Percentiles rank a stretch among this genome's conserved stretches.
Conservation (phyloP, 2,797 vertebrate species). For the Champsocephalus esox region DNA sequence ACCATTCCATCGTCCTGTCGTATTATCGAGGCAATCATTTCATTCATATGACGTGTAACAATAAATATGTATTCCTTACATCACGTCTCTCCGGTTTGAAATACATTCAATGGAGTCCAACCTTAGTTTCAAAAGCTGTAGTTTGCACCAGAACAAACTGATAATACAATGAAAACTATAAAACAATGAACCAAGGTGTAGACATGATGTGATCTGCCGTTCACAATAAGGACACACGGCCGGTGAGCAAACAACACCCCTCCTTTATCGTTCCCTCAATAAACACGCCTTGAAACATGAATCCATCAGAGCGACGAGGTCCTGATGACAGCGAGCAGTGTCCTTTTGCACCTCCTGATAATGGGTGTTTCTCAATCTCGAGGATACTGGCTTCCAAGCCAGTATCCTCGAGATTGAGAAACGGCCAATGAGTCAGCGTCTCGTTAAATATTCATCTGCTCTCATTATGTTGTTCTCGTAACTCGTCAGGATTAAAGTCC, state of each 20-base stretch:
- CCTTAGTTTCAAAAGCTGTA: no score
- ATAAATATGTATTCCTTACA: no score
- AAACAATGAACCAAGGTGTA: background rate
- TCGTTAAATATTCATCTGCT: slow-evolving; percentile 29
- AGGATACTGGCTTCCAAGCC: no score
- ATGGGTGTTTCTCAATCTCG: background rate
- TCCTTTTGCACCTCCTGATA: background rate
- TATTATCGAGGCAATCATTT: no score
- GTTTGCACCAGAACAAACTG: background rate
- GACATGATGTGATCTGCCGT: background rate
- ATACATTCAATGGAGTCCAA: no score
- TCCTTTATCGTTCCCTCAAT: background rate
- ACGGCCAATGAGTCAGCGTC: slow-evolving; percentile 23
- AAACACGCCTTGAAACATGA: background rate
- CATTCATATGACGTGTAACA: no score
- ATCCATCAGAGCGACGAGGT: slow-evolving; percentile 5
- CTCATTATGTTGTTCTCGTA: slow-evolving; percentile 36
- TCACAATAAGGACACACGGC: background rate
- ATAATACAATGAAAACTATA: background rate
- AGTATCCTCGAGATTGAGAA: no score
- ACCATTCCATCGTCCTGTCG: no score
- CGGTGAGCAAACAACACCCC: slow-evolving; percentile 10
- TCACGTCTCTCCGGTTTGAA: no score
- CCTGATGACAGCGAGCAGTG: slow-evolving; percentile 33
- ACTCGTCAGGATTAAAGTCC: background rate